Conservation (phyloP, 92 coral and sea anemone genomes). For the Heteractis magnifica region DNA sequence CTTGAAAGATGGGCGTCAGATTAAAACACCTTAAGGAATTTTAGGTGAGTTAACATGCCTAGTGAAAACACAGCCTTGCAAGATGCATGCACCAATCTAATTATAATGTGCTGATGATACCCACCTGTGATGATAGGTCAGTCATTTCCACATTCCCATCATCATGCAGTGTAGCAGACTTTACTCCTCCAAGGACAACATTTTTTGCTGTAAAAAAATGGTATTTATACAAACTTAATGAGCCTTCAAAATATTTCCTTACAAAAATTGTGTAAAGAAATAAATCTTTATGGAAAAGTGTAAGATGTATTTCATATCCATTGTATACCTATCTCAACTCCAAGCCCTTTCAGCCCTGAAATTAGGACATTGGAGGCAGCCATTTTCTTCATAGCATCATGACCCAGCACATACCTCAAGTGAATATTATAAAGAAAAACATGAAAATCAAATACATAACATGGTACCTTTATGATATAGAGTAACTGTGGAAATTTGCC, state of each 20-base stretch:
- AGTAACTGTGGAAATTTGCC: too few relatives aligned
- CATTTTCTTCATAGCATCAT: slow-evolving; percentile 99
- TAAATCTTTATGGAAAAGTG: background rate
- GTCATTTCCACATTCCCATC: slow-evolving; percentile 64
- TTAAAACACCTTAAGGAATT: too few relatives aligned
- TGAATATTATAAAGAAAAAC: background rate
- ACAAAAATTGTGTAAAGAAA: background rate
- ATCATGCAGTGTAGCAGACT: slow-evolving; percentile 96
- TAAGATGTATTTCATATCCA: background rate
- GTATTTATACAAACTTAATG: background rate
- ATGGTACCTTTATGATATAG: too few relatives aligned
- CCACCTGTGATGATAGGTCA: slow-evolving; percentile 93
- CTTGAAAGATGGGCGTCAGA: too few relatives aligned
- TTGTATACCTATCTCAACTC: slow-evolving; percentile 86
- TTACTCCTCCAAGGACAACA: slow-evolving; percentile 99
- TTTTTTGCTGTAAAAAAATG: slow-evolving; percentile 69
- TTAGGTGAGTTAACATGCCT: too few relatives aligned
- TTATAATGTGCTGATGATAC: background rate
- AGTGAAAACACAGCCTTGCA: too few relatives aligned
- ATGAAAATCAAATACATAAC: too few relatives aligned
- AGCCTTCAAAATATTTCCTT: background rate
- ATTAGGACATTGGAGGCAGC: slow-evolving; percentile 90
- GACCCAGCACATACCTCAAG: slow-evolving; percentile 93
- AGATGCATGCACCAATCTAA: too few relatives aligned
- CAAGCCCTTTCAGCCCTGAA: slow-evolving; percentile 93